Conservation (phyloP, 2,113 vertebrate species). For the Trogon surrucura region DNA sequence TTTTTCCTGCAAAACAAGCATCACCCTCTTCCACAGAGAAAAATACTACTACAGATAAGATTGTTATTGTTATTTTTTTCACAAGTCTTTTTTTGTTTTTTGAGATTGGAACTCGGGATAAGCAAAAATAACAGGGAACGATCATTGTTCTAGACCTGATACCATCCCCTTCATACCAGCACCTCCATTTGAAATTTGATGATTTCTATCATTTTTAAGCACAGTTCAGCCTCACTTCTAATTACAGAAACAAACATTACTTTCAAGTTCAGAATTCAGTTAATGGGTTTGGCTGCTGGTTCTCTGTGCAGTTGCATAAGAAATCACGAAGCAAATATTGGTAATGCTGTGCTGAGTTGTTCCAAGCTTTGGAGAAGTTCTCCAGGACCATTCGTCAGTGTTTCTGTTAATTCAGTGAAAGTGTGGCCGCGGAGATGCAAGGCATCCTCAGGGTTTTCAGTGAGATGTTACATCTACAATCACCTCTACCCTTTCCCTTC, state of each 20-base stretch:
- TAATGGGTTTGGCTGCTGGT: background rate
- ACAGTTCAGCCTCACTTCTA: background rate
- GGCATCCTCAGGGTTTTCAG: background rate
- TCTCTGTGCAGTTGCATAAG: background rate
- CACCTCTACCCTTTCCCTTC: background rate
- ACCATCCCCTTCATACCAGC: background rate
- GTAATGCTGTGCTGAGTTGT: background rate
- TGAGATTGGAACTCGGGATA: background rate
- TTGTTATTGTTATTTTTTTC: background rate
- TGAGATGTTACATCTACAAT: background rate
- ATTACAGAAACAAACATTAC: background rate
- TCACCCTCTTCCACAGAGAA: background rate
- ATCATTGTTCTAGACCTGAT: background rate
- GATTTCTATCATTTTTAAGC: background rate
- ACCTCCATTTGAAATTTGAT: background rate
- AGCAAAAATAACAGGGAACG: background rate
- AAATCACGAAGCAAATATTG: background rate
- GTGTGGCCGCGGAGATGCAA: background rate
- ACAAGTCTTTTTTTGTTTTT: background rate
- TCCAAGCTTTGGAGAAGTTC: background rate
- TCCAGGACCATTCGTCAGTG: background rate
- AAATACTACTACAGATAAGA: background rate
- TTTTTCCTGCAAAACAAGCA: background rate
- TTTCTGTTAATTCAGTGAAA: background rate
- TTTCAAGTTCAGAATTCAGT: background rate